Evolutionary conservation across 2,888 invertebrate species (phyloP), one percentile per base, ranked within the genome.

Genomic region (Synanthedon myopaeformis): DNA sequence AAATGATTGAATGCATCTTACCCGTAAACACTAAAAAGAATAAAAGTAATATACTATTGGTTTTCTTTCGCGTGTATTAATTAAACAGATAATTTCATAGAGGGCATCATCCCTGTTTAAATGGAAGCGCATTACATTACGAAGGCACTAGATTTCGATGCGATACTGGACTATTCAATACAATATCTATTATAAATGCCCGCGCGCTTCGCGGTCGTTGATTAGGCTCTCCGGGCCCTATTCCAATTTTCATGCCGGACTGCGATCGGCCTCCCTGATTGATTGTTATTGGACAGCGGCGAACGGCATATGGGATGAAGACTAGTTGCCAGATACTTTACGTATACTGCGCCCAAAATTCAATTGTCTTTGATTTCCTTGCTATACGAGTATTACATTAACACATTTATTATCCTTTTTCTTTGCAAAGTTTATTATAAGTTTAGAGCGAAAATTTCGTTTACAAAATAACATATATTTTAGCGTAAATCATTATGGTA

Each of bases 131-230:
- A 58, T 59, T 65, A 64, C 61, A 74, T 71, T 71, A 71, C 69
- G 65, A 70, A 61, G 72, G 68, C 66, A 63, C 65, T 75, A 76
- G 81, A 79, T 78, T 60, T 62, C 60, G 61, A 57, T 62, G 56
- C 66, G 80, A 82, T 80, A 82, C 62, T 60, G 61, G 67, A 69
- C 69, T 70, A 78, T 83, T 82, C 74, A 81, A 81, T 79, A 73
- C 78, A 75, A 77, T 76, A 74, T 75, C 70, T 74, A 76, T 78
- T 79, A 81, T 80, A 78, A 79, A 79, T 79, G 72, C 67, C 64
- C 63, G 64, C 58, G 57, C 63, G 64, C 64, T 71, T 61, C 73
- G 68, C 72, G 73, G 71, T 64, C 70, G 68, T 76, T 79, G 78
- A 81, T 82, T 82, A 79, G 78, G 67, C 49, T 45, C 45, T 63